Evolutionary conservation across 2,113 vertebrate genomes (phyloP).

Genomic region (Desmodus rotundus): DNA sequence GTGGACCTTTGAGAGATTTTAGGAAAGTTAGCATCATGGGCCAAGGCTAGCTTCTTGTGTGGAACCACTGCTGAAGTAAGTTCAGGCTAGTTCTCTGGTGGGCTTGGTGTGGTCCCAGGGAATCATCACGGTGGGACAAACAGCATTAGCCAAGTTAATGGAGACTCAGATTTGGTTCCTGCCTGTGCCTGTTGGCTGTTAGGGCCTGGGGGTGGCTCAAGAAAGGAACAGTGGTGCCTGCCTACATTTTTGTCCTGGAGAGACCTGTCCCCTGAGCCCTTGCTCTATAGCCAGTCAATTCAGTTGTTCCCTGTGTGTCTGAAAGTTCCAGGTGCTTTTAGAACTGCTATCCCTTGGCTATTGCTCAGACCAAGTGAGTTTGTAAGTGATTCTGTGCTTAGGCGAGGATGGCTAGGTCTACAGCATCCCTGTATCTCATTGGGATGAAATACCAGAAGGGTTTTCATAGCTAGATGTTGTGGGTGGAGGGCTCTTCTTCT

Average conservation of each 20-base stretch:
- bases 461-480: background rate
- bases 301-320: background rate
- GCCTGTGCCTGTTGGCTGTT: background rate
- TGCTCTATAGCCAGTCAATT: background rate
- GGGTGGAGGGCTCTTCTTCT: background rate
- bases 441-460: background rate
- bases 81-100: background rate
- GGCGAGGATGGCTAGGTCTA: background rate
- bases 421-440: background rate
- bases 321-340: background rate
- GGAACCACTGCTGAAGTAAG: background rate
- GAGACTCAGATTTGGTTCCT: background rate
- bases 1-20: background rate
- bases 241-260: background rate
- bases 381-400: background rate
- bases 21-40: background rate
- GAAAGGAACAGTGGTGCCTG: background rate
- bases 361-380: background rate
- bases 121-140: background rate
- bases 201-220: background rate
- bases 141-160: background rate
- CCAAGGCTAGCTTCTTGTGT: background rate
- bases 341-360: background rate
- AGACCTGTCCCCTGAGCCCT: background rate
- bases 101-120: background rate